Percentiles rank a stretch among this genome's conserved stretches.
Conservation (phyloP, 1,140 invertebrate genomes). For the Oryctes rhinoceros region DNA sequence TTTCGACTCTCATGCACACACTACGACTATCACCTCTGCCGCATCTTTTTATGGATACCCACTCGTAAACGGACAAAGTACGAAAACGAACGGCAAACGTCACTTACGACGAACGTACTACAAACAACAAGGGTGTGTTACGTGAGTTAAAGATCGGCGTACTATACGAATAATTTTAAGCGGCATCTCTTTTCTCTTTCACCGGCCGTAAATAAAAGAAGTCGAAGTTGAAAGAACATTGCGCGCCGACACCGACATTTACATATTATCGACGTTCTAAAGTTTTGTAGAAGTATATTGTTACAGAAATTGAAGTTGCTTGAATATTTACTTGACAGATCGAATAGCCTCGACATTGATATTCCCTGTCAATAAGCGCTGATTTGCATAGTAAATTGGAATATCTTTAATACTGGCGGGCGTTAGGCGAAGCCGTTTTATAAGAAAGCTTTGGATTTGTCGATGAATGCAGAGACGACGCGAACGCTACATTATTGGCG, state of each 20-base stretch:
- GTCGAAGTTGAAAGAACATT: slow-evolving; percentile 23
- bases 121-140: neutral
- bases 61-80: neutral
- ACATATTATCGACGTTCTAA: slow-evolving; percentile 33
- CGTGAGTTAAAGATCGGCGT: slow-evolving; percentile 17
- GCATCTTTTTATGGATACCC: neutral
- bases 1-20: too few relatives aligned
- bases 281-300: slow-evolving; percentile 36
- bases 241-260: slow-evolving; percentile 24
- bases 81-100: neutral
- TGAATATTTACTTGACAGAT: slow-evolving; percentile 33
- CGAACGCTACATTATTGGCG: neutral
- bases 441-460: slow-evolving; percentile 23
- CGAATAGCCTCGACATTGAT: slow-evolving; percentile 25
- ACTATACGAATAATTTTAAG: slow-evolving; percentile 19
- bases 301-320: slow-evolving; percentile 31
- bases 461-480: neutral
- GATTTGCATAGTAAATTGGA: slow-evolving; percentile 33
- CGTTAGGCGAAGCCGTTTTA: slow-evolving; percentile 11
- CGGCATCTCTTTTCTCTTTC: slow-evolving; percentile 11
- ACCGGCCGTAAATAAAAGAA: slow-evolving; percentile 30
- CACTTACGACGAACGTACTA: neutral
- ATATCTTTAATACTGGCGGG: neutral
- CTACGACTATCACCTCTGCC: too few relatives aligned
- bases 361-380: slow-evolving; percentile 27